These are phyloP conservation scores for Drosophila nigricruria DNA, from an alignment of 2,888 invertebrate genomes.

Conservation along the genomic window DNA sequence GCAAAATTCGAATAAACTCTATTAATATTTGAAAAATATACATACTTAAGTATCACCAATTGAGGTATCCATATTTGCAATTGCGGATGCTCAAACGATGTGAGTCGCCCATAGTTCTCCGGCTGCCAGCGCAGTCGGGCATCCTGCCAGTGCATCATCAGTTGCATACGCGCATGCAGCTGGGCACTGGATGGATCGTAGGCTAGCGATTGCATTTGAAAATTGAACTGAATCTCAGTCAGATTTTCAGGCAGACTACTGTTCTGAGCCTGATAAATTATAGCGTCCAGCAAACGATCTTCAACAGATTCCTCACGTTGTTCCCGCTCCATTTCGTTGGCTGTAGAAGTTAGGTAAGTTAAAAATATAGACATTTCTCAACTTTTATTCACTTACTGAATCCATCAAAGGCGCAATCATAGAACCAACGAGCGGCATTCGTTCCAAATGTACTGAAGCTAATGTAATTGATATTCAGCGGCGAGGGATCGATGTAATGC, in stretches of 20 bases:
- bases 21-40: background rate
- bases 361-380: background rate
- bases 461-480: conserved; percentile 88
- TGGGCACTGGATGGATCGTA: conserved; percentile 76
- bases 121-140: conserved; percentile 88
- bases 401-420: conserved; percentile 87
- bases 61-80: conserved; percentile 80
- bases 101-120: conserved; percentile 86
- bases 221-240: conserved; percentile 72
- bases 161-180: conserved; percentile 82
- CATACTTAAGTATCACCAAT: conserved; percentile 78
- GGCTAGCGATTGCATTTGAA: conserved; percentile 77
- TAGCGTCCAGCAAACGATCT: conserved; percentile 86
- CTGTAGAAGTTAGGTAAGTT: conserved; percentile 37
- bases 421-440: conserved; percentile 89
- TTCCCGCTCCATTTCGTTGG: conserved; percentile 73
- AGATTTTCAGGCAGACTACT: conserved; percentile 83
- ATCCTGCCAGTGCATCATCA: conserved; percentile 87
- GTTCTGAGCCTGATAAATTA: conserved; percentile 85
- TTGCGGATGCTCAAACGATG: conserved; percentile 59
- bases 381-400: conserved; percentile 50
- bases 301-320: conserved; percentile 84
- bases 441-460: conserved; percentile 90
- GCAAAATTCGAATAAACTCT: background rate
- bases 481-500: conserved; percentile 87